Evolutionary conservation across 2,888 invertebrate genomes (phyloP).

Genomic region (Octodonta nipae): DNA sequence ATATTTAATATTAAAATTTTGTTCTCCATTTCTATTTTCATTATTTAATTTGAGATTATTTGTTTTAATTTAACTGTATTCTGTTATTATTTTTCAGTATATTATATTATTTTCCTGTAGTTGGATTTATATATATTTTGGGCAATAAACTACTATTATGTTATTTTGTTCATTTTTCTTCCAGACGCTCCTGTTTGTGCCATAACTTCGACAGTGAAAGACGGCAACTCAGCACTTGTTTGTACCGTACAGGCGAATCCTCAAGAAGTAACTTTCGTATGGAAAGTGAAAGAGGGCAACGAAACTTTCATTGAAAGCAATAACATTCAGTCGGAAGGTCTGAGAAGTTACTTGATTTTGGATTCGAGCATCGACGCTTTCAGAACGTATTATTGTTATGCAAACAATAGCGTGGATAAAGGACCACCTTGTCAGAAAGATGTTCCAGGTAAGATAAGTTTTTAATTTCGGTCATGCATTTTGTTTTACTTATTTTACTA

Average conservation of each 20-base stretch:
- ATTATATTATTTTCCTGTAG: too few relatives aligned
- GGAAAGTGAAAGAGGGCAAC: constrained; percentile 75
- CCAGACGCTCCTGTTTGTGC: constrained; percentile 74
- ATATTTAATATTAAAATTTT: too few relatives aligned
- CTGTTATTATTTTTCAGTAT: too few relatives aligned
- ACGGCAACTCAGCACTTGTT: constrained; percentile 62
- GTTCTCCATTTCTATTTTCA: too few relatives aligned
- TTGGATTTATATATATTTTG: too few relatives aligned
- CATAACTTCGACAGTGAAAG: constrained; percentile 54
- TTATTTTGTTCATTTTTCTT: constrained; percentile 16
- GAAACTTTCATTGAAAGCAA: constrained; percentile 57
- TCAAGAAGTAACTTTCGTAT: constrained; percentile 59
- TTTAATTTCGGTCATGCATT: too few relatives aligned
- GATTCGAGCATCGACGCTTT: constrained; percentile 48
- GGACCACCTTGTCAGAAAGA: constrained; percentile 50
- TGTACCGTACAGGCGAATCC: constrained; percentile 78
- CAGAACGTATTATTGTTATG: constrained; percentile 72
- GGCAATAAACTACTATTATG: too few relatives aligned
- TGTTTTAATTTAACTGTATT: too few relatives aligned
- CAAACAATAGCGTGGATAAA: constrained; percentile 68
- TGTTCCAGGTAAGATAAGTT: constrained; percentile 53
- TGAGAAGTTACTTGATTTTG: constrained; percentile 49
- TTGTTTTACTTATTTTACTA: too few relatives aligned
- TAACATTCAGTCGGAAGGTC: constrained; percentile 41
- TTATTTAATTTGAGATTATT: too few relatives aligned